Evolutionary conservation across 2,113 vertebrate genomes (phyloP).

Genomic region (Fulmarus glacialis): DNA sequence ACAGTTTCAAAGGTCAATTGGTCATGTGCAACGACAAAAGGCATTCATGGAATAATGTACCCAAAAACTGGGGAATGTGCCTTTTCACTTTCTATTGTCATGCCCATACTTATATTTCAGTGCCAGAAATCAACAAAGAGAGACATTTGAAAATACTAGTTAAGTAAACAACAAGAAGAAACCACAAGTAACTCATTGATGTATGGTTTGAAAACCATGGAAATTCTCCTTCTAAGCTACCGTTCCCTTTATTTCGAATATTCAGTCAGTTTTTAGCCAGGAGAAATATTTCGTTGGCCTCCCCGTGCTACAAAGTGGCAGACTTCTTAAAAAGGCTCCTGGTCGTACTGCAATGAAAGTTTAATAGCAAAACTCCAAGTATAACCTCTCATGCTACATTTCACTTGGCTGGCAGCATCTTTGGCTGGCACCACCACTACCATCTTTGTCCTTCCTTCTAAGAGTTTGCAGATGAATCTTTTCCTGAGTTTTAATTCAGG

Average conservation of each 20-base stretch:
- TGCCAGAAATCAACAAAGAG: conserved; percentile 12
- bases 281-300: conserved; percentile 35
- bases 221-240: conserved; percentile 23
- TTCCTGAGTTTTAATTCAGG: neutral
- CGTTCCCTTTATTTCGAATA: conserved; percentile 20
- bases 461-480: neutral
- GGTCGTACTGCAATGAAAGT: neutral
- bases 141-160: conserved; percentile 21
- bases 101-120: conserved; percentile 24
- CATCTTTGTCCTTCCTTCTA: neutral
- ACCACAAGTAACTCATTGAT: neutral
- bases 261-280: conserved; percentile 6
- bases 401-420: neutral
- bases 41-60: conserved; percentile 37
- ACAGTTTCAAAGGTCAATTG: conserved; percentile 64
- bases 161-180: neutral
- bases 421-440: too few species aligned
- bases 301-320: neutral
- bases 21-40: conserved; percentile 50
- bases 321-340: neutral
- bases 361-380: neutral
- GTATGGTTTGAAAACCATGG: neutral
- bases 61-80: conserved; percentile 53
- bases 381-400: neutral
- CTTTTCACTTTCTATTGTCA: conserved; percentile 39